A percentile compares a stretch with the other conserved stretches of the same genome.
These are phyloP conservation scores for Cynopterus brachyotis DNA, from an alignment of 2,113 vertebrate species.

Conservation along the genomic window DNA sequence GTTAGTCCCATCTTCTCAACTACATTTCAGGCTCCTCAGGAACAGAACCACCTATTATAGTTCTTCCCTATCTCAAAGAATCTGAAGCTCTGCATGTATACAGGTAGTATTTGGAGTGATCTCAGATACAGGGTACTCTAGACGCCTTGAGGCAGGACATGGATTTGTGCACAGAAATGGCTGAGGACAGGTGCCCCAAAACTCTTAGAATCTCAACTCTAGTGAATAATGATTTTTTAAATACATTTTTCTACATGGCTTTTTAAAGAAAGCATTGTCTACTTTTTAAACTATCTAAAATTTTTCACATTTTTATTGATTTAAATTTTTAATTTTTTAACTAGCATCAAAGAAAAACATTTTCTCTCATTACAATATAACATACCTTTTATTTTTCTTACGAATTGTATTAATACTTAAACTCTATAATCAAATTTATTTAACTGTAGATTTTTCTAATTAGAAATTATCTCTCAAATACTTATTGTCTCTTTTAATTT, in stretches of 20 bases:
- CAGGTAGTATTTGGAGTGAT: background rate
- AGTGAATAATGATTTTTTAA: background rate
- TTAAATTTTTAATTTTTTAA: background rate
- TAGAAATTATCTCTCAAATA: background rate
- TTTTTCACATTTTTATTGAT: background rate
- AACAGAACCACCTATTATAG: accelerated
- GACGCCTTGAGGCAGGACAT: background rate
- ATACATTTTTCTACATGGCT: background rate
- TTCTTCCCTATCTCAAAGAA: background rate
- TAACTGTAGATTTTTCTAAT: background rate
- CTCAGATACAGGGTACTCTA: accelerated
- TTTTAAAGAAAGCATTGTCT: background rate
- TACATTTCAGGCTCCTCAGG: background rate
- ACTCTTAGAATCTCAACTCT: background rate
- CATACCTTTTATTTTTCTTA: background rate
- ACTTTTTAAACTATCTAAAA: constrained; percentile 2
- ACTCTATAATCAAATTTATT: background rate
- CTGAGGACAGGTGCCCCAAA: background rate
- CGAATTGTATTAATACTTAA: constrained; percentile 7
- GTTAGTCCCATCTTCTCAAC: background rate
- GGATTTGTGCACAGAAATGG: background rate
- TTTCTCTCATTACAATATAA: background rate
- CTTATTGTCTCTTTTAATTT: background rate
- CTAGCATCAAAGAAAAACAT: background rate
- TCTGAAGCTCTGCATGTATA: background rate